phyloP scores from a whole-genome alignment of 2,888 invertebrate genomes.

The Lapara coniferarum region DNA sequence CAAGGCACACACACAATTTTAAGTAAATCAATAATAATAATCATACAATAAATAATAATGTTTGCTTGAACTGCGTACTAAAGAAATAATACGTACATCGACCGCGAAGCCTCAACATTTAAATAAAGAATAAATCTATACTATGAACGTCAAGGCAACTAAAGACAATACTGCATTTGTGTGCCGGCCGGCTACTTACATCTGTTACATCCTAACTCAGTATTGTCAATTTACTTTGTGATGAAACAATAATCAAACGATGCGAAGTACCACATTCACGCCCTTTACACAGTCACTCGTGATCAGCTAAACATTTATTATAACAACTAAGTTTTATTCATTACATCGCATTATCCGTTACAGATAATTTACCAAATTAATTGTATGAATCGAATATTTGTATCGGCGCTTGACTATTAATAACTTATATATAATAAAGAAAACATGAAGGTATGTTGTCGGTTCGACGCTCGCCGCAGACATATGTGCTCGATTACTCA shows the following conservation, averaged over 20 bases:
- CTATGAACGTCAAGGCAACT: slow-evolving; percentile 38
- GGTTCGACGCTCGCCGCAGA: not conserved
- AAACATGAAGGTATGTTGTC: slow-evolving; percentile 7
- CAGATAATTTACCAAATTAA: slow-evolving; percentile 72
- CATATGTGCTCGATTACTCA: slow-evolving; percentile 1
- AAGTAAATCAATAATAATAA: slow-evolving; percentile 79
- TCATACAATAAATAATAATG: slow-evolving; percentile 78
- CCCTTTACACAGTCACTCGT: slow-evolving; percentile 77
- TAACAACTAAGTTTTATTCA: slow-evolving; percentile 80
- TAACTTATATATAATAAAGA: slow-evolving; percentile 2
- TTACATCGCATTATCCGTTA: slow-evolving; percentile 73
- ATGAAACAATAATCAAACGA: slow-evolving; percentile 52
- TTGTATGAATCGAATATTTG: slow-evolving; percentile 63
- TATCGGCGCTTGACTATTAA: slow-evolving; percentile 73
- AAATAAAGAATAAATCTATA: slow-evolving; percentile 59
- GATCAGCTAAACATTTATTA: slow-evolving; percentile 82
- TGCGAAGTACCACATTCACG: slow-evolving; percentile 76
- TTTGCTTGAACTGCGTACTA: slow-evolving; percentile 71
- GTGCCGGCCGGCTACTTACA: slow-evolving; percentile 36
- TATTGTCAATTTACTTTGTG: slow-evolving; percentile 47
- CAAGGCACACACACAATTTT: slow-evolving; percentile 88
- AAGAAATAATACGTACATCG: slow-evolving; percentile 57
- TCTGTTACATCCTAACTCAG: slow-evolving; percentile 40
- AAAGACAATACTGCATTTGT: slow-evolving; percentile 50
- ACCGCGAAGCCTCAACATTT: slow-evolving; percentile 61